These are phyloP conservation scores for Ptychobarbus kaznakovi DNA, from an alignment of 2,797 vertebrate genomes.

Conservation along the genomic window DNA sequence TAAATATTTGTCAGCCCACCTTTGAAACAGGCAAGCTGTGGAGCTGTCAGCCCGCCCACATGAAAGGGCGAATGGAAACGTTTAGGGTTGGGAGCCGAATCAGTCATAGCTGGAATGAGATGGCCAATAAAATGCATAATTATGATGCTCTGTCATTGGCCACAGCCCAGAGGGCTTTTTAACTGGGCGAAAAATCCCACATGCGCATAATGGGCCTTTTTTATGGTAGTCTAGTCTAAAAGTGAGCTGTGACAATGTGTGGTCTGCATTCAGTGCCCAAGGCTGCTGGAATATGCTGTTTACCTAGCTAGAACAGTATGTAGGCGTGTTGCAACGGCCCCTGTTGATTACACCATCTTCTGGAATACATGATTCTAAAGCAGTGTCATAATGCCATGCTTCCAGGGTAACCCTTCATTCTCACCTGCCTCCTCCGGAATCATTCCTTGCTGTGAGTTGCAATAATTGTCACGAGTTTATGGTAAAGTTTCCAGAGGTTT, in stretches of 20 bases:
- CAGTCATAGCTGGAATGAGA: slow-evolving; percentile 83
- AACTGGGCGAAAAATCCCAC: slow-evolving; percentile 74
- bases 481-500: slow-evolving; percentile 31
- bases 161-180: slow-evolving; percentile 73
- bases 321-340: slow-evolving; percentile 56
- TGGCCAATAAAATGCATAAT: slow-evolving; percentile 84
- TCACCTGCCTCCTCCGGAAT: slow-evolving; percentile 48
- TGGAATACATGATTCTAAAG: slow-evolving; percentile 62
- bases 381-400: slow-evolving; percentile 61
- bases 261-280: slow-evolving; percentile 72
- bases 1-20: slow-evolving; percentile 85
- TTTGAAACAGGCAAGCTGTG: slow-evolving; percentile 77
- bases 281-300: slow-evolving; percentile 64
- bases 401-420: slow-evolving; percentile 63
- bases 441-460: slow-evolving; percentile 14
- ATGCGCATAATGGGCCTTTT: slow-evolving; percentile 78
- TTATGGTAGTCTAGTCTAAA: slow-evolving; percentile 76
- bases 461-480: slow-evolving; percentile 25
- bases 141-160: slow-evolving; percentile 83
- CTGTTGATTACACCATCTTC: slow-evolving; percentile 58
- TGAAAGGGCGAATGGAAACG: slow-evolving; percentile 84
- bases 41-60: slow-evolving; percentile 75
- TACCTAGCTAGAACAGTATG: slow-evolving; percentile 68
- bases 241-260: slow-evolving; percentile 80
- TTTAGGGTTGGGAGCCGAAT: slow-evolving; percentile 79